Percentiles rank a stretch among this genome's conserved stretches.
These are phyloP conservation scores for Oreocharis arfaki DNA, from an alignment of 2,113 vertebrate species.

Conservation along the genomic window DNA sequence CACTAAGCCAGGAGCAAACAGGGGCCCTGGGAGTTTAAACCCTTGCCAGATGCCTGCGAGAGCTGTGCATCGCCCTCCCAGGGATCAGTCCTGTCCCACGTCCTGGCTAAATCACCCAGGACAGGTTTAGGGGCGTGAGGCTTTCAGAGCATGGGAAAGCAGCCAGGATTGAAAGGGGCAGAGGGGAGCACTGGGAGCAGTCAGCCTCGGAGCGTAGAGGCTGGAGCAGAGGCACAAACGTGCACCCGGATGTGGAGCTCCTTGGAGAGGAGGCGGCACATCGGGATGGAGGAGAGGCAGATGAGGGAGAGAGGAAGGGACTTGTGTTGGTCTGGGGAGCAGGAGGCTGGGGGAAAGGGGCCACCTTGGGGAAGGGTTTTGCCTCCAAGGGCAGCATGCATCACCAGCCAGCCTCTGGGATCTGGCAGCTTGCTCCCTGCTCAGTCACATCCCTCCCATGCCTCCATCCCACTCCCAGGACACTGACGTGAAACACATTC, in stretches of 20 bases:
- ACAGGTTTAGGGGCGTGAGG: background rate
- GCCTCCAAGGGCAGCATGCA: accelerated
- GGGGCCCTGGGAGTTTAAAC: background rate
- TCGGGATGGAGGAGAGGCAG: background rate
- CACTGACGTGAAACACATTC: background rate
- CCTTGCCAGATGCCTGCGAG: background rate
- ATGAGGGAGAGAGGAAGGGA: background rate
- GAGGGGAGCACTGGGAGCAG: background rate
- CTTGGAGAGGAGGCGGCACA: background rate
- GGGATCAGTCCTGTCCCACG: accelerated
- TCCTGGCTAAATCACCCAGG: background rate
- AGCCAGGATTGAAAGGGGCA: background rate
- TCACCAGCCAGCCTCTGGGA: background rate
- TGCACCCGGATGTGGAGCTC: background rate
- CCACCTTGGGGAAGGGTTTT: background rate
- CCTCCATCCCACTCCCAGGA: accelerated
- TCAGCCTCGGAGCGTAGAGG: accelerated
- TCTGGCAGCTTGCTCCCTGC: background rate
- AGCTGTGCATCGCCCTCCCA: accelerated
- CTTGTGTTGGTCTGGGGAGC: background rate
- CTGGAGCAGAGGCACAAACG: background rate
- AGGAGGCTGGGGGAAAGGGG: background rate
- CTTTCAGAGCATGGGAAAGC: accelerated
- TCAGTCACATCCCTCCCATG: background rate
- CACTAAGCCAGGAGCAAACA: background rate